phyloP scores from a whole-genome alignment of 1,140 invertebrate genomes.

The Centruroides vittatus region DNA sequence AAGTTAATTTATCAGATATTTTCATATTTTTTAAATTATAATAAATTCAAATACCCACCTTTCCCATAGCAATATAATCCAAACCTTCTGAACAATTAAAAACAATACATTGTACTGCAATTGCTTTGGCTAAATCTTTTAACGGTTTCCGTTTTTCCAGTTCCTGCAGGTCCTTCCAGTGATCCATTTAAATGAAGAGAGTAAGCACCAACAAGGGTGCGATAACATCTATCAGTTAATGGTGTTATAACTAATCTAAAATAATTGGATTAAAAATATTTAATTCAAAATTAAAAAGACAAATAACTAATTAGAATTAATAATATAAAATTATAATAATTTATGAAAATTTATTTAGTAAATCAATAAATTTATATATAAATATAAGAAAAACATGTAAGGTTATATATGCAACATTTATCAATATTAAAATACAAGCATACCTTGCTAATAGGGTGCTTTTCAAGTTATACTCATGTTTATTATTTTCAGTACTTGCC shows the following conservation, averaged over 20 bases:
- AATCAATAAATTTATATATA: too few species aligned
- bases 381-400: too few species aligned
- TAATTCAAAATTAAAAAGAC: too few species aligned
- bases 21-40: too few species aligned
- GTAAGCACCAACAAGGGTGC: constrained; percentile 73
- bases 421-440: too few species aligned
- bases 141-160: constrained; percentile 77
- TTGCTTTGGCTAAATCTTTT: constrained; percentile 77
- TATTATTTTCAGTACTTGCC: too few species aligned
- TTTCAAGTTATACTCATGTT: too few species aligned
- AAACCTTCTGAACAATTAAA: constrained; percentile 91
- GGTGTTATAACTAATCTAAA: constrained; percentile 54
- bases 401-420: too few species aligned
- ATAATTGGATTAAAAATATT: background rate
- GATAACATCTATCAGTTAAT: constrained; percentile 64
- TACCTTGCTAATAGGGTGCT: too few species aligned
- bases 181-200: constrained; percentile 74
- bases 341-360: too few species aligned
- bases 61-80: constrained; percentile 85
- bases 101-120: constrained; percentile 82
- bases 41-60: constrained; percentile 40
- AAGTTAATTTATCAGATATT: too few species aligned
- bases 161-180: constrained; percentile 75
- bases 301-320: background rate
- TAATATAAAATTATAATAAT: too few species aligned